phyloP scores from a whole-genome alignment of 2,888 invertebrate genomes.

The Erynnis tages region DNA sequence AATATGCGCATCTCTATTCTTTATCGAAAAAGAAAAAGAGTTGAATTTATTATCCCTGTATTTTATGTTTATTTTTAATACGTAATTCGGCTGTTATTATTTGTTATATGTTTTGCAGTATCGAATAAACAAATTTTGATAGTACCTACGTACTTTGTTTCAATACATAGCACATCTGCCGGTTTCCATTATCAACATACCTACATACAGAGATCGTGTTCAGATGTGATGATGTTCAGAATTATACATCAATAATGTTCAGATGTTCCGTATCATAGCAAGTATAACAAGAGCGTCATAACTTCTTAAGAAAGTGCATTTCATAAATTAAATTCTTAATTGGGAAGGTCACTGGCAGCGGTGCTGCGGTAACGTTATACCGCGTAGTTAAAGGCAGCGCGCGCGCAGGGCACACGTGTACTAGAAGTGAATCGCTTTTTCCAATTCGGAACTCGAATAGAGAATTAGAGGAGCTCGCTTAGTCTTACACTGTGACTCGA shows the following conservation, averaged over 20 bases:
- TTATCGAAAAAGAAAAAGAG: conserved; percentile 41
- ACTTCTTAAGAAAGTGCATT: conserved; percentile 72
- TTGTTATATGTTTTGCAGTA: no score
- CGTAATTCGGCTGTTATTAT: no score
- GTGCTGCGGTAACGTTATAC: conserved; percentile 45
- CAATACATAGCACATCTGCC: no score
- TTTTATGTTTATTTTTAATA: no score
- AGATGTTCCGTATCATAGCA: conserved; percentile 26
- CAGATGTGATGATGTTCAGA: no score
- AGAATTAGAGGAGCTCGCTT: conserved; percentile 65
- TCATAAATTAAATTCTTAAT: conserved; percentile 77
- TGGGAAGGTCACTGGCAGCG: conserved; percentile 71
- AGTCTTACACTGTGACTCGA: conserved; percentile 63
- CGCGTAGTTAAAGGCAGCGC: conserved; percentile 69
- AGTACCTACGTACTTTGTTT: no score
- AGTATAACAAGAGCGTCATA: conserved; percentile 47
- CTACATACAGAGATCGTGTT: no score
- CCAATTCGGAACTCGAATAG: conserved; percentile 52
- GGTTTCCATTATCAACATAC: no score
- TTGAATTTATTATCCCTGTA: no score
- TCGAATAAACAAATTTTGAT: no score
- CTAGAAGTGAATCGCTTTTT: conserved; percentile 73
- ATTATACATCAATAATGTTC: no score
- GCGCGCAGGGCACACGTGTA: conserved; percentile 76
- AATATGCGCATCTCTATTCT: conserved; percentile 40